Conservation (phyloP, 2,888 invertebrate genomes). For the Ornithoptera alexandrae region DNA sequence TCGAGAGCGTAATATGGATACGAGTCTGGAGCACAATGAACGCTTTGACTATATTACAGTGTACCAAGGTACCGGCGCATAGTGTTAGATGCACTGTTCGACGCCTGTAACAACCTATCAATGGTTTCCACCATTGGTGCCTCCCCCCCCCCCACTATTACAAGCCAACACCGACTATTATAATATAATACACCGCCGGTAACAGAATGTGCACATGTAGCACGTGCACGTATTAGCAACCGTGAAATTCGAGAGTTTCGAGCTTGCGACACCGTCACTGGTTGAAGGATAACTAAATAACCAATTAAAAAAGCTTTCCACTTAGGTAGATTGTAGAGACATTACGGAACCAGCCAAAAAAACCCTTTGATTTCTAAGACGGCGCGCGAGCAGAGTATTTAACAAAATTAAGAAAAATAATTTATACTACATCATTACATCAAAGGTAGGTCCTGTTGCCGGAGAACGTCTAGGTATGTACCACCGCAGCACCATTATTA, state of each 20-base stretch:
- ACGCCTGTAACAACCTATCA: background rate
- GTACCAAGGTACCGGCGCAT: conserved; percentile 8
- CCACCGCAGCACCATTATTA: no score
- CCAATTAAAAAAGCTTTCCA: background rate
- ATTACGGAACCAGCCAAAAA: background rate
- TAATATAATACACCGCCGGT: conserved; percentile 18
- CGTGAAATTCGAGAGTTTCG: conserved; percentile 1
- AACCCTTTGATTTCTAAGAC: background rate
- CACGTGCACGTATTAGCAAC: background rate
- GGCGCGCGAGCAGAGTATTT: background rate
- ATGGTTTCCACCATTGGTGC: conserved; percentile 2
- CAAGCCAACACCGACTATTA: conserved; percentile 12
- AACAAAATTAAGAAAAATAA: no score
- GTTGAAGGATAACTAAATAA: background rate
- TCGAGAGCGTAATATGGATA: conserved; percentile 1
- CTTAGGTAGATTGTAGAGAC: background rate
- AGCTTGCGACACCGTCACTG: background rate
- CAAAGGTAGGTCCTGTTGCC: no score
- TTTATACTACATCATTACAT: no score
- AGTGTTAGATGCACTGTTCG: conserved; percentile 1
- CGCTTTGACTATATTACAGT: conserved; percentile 9
- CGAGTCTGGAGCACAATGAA: background rate
- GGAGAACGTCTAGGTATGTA: no score
- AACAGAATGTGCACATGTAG: background rate
- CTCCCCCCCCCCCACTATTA: background rate